Conservation (phyloP, 2,113 vertebrate species). For the Catharus bicknelli region DNA sequence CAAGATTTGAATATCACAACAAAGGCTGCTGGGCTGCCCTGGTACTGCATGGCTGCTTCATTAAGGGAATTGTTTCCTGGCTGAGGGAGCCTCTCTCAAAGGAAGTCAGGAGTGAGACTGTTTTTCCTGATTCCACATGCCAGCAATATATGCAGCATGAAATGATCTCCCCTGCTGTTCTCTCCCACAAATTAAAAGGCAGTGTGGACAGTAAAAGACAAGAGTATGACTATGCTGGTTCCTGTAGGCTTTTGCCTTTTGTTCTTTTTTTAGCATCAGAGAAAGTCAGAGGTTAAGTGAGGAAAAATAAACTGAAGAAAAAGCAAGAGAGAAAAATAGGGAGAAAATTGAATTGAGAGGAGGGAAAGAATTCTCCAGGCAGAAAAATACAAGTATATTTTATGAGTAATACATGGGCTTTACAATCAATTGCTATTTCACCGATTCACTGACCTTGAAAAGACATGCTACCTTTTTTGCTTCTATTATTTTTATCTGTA, state of each 20-base stretch:
- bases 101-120: background rate
- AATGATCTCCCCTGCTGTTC: background rate
- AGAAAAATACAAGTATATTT: constrained; percentile 12
- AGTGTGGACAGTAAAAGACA: constrained; percentile 5
- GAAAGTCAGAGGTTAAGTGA: constrained; percentile 25
- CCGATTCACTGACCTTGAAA: background rate
- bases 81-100: background rate
- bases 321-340: background rate
- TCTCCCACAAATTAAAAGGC: constrained; percentile 33
- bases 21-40: background rate
- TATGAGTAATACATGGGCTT: background rate
- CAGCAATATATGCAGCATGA: background rate
- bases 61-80: background rate
- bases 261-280: background rate
- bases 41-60: background rate
- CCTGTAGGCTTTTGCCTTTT: background rate
- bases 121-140: background rate
- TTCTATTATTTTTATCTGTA: background rate
- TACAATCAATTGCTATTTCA: background rate
- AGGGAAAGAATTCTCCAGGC: background rate
- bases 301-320: background rate
- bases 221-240: background rate
- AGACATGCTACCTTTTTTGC: background rate
- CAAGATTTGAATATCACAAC: background rate
- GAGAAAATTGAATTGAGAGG: background rate